Evolutionary conservation across 2,888 invertebrate genomes (phyloP), one percentile per base, ranked within the genome.

Genomic region (Harpalus rubripes): DNA sequence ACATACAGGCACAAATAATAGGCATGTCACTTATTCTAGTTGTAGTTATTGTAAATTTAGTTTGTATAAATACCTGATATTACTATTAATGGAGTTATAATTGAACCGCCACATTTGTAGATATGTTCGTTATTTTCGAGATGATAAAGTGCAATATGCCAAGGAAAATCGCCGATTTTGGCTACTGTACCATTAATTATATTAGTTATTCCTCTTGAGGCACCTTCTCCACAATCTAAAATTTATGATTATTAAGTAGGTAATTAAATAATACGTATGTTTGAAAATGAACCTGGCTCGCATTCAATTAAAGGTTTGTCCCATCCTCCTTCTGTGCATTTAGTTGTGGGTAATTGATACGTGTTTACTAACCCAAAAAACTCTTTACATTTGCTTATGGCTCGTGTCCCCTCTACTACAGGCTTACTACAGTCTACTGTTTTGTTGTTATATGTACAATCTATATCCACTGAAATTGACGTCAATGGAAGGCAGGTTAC

Each of bases 311-410:
- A 58, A 10, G 68, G 61, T 78, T 56, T 32, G 76, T 82, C 78
- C 86, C 86, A 86, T 12, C 16, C 15, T 22, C 82, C 85, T 44
- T 78, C 63, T 8, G 15, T 58, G 16, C 86, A 86, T 41, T 74
- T 32, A 4, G 59, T 16, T 56, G 78, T 59, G n/a, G 68, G 63
- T 22, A 61, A 10, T 61, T 16, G 18, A 18, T 18, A 18, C 4
- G 10, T 22, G 12, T 61, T 3, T 63, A 8, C 8, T 10, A 1
- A n/a, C 7, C 6, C 15, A 44, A 52, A 78, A 68, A 65, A 63
- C n/a, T 82, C 18, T 85, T 85, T 86, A 85, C 86, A 86, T 18
- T 85, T 78, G 26, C 56, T 81, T 18, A 0, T 32, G 52, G 81
- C 85, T 15, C 65, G 32, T 18, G 86, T 82, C 32, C 85, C 86